Evolutionary conservation across 2,888 invertebrate species (phyloP).

Genomic region (Frankliniella intonsa): DNA sequence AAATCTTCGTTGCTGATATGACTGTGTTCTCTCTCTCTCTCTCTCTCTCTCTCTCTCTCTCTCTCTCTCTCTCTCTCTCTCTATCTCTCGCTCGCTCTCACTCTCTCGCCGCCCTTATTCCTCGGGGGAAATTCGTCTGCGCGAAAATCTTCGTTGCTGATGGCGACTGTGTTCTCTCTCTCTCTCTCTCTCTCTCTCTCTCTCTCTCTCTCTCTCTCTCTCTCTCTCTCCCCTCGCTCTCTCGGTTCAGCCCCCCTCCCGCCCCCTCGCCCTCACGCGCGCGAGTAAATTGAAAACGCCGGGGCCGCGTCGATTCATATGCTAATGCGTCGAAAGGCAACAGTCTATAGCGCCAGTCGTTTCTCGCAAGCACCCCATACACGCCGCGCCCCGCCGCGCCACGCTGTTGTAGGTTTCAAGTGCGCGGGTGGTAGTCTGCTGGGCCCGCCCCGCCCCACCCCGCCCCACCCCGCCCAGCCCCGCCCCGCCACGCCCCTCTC

Average conservation of each 20-base stretch:
- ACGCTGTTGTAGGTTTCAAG: background rate
- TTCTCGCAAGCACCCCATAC: conserved; percentile 1
- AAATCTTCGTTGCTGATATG: no score
- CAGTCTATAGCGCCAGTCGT: conserved; percentile 3
- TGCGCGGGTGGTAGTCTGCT: background rate
- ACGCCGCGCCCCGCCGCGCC: background rate
- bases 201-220: conserved; percentile 7
- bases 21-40: no score
- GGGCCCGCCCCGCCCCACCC: background rate
- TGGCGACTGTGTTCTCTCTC: background rate
- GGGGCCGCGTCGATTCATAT: conserved; percentile 8
- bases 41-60: background rate
- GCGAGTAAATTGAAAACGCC: conserved; percentile 19
- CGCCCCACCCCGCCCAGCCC: background rate
- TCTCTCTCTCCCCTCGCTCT: background rate
- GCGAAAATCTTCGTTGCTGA: no score
- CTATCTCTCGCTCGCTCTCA: background rate
- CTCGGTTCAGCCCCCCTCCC: background rate
- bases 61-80: background rate
- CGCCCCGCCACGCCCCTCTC: background rate
- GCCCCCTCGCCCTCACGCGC: background rate
- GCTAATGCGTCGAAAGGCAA: conserved; percentile 16
- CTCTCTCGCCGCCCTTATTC: background rate
- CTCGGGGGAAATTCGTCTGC: no score
- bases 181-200: background rate